A percentile compares a stretch with the other conserved stretches of the same genome.
phyloP scores from a whole-genome alignment of 1,140 invertebrate species.

The Conopomorpha cramerella region DNA sequence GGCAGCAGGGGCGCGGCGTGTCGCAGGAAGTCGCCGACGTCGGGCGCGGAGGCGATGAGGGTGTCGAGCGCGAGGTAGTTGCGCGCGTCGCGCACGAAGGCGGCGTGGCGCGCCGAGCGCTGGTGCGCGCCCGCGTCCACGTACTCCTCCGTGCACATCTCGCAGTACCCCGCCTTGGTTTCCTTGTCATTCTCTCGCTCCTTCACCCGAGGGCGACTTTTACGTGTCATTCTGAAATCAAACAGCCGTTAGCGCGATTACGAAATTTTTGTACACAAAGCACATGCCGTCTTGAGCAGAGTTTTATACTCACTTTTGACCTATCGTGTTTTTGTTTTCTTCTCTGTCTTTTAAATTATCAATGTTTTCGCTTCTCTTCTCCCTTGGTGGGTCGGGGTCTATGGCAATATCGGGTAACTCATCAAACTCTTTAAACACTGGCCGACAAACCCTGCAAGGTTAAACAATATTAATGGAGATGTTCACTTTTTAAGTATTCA shows the following conservation, averaged over 20 bases:
- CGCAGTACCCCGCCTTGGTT: slow-evolving; percentile 70
- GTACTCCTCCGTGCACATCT: slow-evolving; percentile 75
- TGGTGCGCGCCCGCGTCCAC: slow-evolving; percentile 68
- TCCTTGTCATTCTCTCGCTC: slow-evolving; percentile 63
- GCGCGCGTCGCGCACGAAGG: slow-evolving; percentile 70
- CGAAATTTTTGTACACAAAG: too few relatives aligned
- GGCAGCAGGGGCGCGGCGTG: too few relatives aligned
- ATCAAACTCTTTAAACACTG: slow-evolving; percentile 53
- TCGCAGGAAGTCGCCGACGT: slow-evolving; percentile 67
- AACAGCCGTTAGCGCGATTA: too few relatives aligned
- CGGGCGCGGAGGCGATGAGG: slow-evolving; percentile 65
- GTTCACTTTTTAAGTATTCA: too few relatives aligned
- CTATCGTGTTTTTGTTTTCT: slow-evolving; percentile 11
- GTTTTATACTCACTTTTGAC: slow-evolving; percentile 28
- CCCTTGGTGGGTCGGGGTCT: slow-evolving; percentile 42
- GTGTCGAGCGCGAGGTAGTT: slow-evolving; percentile 73
- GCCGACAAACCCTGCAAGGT: slow-evolving; percentile 35
- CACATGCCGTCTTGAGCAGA: too few relatives aligned
- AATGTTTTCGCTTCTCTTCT: slow-evolving; percentile 35
- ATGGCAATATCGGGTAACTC: slow-evolving; percentile 45
- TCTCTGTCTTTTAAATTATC: slow-evolving; percentile 14
- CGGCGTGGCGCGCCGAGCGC: slow-evolving; percentile 71
- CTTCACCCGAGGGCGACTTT: slow-evolving; percentile 64
- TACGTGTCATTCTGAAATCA: slow-evolving; percentile 68
- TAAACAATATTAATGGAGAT: too few relatives aligned